Conservation (phyloP, 2,888 invertebrate species). For the Aricia artaxerxes region DNA sequence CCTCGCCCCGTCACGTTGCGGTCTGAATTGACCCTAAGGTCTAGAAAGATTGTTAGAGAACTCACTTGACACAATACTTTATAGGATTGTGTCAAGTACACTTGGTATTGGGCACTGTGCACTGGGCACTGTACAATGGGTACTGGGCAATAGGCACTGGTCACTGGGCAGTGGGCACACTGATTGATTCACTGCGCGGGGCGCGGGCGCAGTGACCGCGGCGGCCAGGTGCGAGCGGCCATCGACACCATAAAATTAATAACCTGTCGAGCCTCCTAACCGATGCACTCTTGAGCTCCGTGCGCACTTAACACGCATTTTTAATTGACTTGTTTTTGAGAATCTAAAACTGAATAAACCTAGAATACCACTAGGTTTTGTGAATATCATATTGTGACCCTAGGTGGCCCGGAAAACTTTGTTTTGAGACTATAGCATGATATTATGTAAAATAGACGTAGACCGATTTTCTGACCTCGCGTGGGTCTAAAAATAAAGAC, state of each 20-base stretch:
- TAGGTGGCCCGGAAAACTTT: too few relatives aligned
- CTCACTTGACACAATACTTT: too few relatives aligned
- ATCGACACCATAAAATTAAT: constrained; percentile 81
- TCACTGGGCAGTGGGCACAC: constrained; percentile 12
- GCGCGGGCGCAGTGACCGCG: constrained; percentile 70
- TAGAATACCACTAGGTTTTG: too few relatives aligned
- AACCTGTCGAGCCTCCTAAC: constrained; percentile 75
- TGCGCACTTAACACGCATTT: constrained; percentile 56
- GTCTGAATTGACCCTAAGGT: too few relatives aligned
- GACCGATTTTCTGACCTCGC: too few relatives aligned
- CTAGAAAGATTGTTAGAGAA: too few relatives aligned
- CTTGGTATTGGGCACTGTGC: not conserved
- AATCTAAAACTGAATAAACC: not conserved
- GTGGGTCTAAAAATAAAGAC: too few relatives aligned
- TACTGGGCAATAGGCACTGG: not conserved
- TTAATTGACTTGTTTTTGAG: constrained; percentile 21
- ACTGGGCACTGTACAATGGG: too few relatives aligned
- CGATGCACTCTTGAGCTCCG: constrained; percentile 69
- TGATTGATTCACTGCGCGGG: constrained; percentile 61
- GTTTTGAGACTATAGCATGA: too few relatives aligned
- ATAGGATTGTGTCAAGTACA: too few relatives aligned
- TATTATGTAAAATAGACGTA: too few relatives aligned
- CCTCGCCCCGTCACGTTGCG: too few relatives aligned
- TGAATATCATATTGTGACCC: not conserved
- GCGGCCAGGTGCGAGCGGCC: constrained; percentile 76